Base-by-base conservation (phyloP, 2,888 invertebrate genomes). In the Parasteatoda lunata region DNA sequence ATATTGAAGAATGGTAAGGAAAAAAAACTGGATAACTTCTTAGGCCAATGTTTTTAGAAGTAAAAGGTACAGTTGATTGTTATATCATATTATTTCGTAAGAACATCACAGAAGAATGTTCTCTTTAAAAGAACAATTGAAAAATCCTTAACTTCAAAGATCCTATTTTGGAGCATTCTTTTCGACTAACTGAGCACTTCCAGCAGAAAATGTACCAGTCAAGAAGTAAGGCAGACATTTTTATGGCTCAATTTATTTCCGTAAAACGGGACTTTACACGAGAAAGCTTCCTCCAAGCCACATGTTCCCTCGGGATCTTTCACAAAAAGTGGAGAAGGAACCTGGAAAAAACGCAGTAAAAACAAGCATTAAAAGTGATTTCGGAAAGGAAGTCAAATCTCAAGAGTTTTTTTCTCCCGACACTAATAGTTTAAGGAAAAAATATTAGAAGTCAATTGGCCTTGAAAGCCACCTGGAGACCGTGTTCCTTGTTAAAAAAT, bases 301-400 rank as follows among this genome's bases (percentile, higher is more conserved):
- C 68, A 49, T 9, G 48, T 75, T 65, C 83, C 70, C 8, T 6
- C 0, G 65, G 77, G 77, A 52, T 30, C 11, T 52, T 45, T 65
- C 83, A 77, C 15, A 70, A 54, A 52, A 82, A 69, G 51, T 69
- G 69, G 75, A 65, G 69, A 51, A 15, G 51, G 75, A 51, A 6
- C 7, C 70, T 3, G 64, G 64, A 59, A 72, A 72, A 76, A 82
- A 76, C 54, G 75, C 69, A 30, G 75, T 75, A 81, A 82, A 79
- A 76, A 75, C 69, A 76, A 54, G 82, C 68, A 75, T 82, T 82
- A 82, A 59, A 66, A 82, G 69, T 82, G 82, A 75, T 82, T 82
- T 48, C 45, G 9, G 70, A 51, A 54, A 59, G 30, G 51, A 72
- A 65, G 72, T 64, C 65, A 49, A 65, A 71, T 72, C 79, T 72